Evolutionary conservation across 1,140 invertebrate genomes (phyloP).

Genomic region (Himalopsyche phryganea): DNA sequence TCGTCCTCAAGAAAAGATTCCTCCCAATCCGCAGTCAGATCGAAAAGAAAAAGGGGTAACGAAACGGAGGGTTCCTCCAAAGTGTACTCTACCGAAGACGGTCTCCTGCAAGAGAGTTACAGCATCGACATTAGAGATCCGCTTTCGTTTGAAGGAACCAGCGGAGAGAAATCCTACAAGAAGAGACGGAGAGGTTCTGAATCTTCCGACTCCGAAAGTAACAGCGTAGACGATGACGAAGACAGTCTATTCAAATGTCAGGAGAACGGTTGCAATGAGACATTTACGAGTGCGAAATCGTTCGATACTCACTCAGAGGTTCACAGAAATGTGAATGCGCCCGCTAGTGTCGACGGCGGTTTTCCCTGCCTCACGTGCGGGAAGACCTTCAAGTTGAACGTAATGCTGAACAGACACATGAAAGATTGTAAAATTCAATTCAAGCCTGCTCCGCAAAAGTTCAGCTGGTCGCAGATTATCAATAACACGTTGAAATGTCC

Average conservation of each 20-base stretch:
- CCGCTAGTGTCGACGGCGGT: slow-evolving; percentile 8
- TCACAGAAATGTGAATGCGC: not conserved
- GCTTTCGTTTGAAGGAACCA: slow-evolving; percentile 17
- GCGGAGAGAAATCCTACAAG: not conserved
- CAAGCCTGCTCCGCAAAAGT: too few species aligned
- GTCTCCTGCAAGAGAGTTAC: slow-evolving; percentile 28
- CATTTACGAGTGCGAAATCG: slow-evolving; percentile 1
- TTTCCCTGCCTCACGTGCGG: slow-evolving; percentile 43
- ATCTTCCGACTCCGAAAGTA: slow-evolving; percentile 36
- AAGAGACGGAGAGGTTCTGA: slow-evolving; percentile 13
- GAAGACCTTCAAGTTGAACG: slow-evolving; percentile 47
- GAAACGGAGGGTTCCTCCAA: slow-evolving; percentile 1
- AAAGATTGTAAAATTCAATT: too few species aligned
- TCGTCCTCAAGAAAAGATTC: slow-evolving; percentile 36
- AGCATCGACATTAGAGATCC: slow-evolving; percentile 25
- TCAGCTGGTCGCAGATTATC: too few species aligned
- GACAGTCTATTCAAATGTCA: not conserved
- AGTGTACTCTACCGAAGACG: slow-evolving; percentile 5
- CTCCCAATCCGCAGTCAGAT: slow-evolving; percentile 26
- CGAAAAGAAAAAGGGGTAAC: slow-evolving; percentile 37
- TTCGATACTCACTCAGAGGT: not conserved
- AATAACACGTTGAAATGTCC: slow-evolving; percentile 16
- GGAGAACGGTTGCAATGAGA: not conserved
- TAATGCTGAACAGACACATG: slow-evolving; percentile 41
- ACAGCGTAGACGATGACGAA: slow-evolving; percentile 29